Percentiles rank a stretch among this genome's conserved stretches.
phyloP scores from a whole-genome alignment of 2,113 vertebrate species.

The Brachyhypopomus occidentalis region DNA sequence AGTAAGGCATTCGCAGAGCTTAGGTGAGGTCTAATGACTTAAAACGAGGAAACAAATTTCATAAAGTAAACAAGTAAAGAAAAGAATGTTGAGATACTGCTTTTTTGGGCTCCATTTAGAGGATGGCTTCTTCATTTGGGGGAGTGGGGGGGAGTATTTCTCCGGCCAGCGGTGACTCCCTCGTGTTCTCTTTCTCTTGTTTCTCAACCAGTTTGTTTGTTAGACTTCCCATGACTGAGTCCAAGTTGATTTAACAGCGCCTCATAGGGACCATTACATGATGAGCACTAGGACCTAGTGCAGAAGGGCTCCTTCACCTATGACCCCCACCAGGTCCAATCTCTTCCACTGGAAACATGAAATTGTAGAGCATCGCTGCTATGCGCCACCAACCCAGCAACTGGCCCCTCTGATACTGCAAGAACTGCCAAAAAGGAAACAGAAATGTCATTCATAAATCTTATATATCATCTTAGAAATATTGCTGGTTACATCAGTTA shows the following conservation, averaged over 20 bases:
- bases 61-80: constrained; percentile 19
- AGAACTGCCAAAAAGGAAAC: constrained; percentile 29
- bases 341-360: constrained; percentile 43
- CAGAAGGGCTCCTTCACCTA: constrained; percentile 13
- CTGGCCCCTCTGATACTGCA: constrained; percentile 27
- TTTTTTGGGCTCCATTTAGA: constrained; percentile 18
- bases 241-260: constrained; percentile 1
- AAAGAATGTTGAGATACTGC: not conserved
- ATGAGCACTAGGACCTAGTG: not conserved
- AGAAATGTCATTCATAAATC: not conserved
- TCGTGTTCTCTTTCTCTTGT: not conserved
- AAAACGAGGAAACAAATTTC: not conserved
- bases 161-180: constrained; percentile 36
- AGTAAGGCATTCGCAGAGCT: constrained; percentile 44
- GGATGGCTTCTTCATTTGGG: constrained; percentile 45
- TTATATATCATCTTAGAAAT: not conserved
- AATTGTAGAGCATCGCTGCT: constrained; percentile 36
- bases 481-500: no score
- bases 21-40: not conserved
- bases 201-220: constrained; percentile 16
- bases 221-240: not conserved
- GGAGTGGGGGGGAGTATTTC: not conserved
- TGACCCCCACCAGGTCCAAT: constrained; percentile 27
- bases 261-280: not conserved
- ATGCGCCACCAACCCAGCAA: constrained; percentile 37